Percentiles rank a stretch among this genome's conserved stretches.
Evolutionary conservation across 2,797 vertebrate genomes (phyloP).

Genomic region (Kryptopterus vitreolus): DNA sequence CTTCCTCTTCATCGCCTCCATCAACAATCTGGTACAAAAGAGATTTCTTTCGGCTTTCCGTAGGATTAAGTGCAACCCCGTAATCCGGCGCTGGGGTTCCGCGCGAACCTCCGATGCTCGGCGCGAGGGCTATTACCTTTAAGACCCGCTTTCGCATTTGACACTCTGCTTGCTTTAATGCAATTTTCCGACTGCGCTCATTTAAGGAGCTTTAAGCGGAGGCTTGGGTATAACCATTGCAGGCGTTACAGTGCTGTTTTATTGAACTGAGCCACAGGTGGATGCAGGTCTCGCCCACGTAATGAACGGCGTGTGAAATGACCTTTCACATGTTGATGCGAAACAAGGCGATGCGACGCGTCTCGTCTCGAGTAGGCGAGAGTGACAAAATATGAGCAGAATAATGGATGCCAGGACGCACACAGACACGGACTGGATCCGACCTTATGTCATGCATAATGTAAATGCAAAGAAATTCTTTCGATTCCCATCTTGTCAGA

Average conservation of each 20-base stretch:
- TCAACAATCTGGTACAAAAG: too few relatives aligned
- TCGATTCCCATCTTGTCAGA: too few relatives aligned
- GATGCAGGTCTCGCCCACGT: constrained; percentile 40
- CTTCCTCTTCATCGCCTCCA: too few relatives aligned
- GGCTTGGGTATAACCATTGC: not conserved
- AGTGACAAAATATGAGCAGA: not conserved
- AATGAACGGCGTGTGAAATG: constrained; percentile 30
- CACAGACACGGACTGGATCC: too few relatives aligned
- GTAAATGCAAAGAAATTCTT: too few relatives aligned
- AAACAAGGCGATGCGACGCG: not conserved
- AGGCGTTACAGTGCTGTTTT: not conserved
- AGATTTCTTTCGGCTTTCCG: too few relatives aligned
- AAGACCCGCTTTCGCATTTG: not conserved
- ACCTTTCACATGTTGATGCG: not conserved
- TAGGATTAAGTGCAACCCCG: not conserved
- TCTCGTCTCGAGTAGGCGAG: not conserved
- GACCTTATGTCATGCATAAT: too few relatives aligned
- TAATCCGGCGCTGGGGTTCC: not conserved
- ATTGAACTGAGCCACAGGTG: constrained; percentile 3
- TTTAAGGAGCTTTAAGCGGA: not conserved
- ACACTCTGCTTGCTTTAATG: constrained; percentile 13
- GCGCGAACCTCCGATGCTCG: not conserved
- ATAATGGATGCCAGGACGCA: not conserved
- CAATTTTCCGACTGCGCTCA: not conserved
- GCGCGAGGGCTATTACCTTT: not conserved